These are phyloP conservation scores for Abrostola tripartita DNA, from an alignment of 2,888 invertebrate genomes.

Conservation along the genomic window DNA sequence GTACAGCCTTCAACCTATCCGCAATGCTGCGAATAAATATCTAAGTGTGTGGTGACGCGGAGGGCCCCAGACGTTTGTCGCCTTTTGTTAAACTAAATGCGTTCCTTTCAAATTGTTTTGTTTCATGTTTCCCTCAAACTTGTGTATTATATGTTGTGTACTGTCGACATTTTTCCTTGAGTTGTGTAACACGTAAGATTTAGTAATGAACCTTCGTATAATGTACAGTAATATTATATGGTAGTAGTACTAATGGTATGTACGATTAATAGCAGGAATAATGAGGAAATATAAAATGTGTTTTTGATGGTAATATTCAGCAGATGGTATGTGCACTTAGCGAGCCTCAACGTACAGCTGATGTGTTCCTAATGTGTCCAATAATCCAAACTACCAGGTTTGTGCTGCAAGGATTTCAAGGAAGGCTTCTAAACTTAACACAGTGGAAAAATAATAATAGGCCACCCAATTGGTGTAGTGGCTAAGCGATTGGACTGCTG, in stretches of 20 bases:
- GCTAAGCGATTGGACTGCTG: too few relatives aligned
- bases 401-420: too few relatives aligned
- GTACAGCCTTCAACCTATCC: conserved; percentile 21
- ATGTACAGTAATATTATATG: too few relatives aligned
- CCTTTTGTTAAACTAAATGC: conserved; percentile 50
- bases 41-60: conserved; percentile 11
- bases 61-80: conserved; percentile 43
- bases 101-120: conserved; percentile 42
- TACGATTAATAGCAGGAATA: too few relatives aligned
- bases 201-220: neutral
- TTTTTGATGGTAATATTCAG: neutral
- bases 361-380: conserved; percentile 1
- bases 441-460: too few relatives aligned
- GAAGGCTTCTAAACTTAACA: too few relatives aligned
- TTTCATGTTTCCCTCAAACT: conserved; percentile 14
- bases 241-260: too few relatives aligned
- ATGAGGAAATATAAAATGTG: neutral
- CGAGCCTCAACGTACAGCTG: neutral
- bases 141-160: conserved; percentile 13
- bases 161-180: neutral
- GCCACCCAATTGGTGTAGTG: too few relatives aligned
- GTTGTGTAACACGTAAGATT: neutral
- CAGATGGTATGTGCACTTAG: neutral
- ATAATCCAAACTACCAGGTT: too few relatives aligned
- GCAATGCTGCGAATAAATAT: conserved; percentile 24